Conservation (phyloP, 2,888 invertebrate species). For the Oscheius onirici region DNA sequence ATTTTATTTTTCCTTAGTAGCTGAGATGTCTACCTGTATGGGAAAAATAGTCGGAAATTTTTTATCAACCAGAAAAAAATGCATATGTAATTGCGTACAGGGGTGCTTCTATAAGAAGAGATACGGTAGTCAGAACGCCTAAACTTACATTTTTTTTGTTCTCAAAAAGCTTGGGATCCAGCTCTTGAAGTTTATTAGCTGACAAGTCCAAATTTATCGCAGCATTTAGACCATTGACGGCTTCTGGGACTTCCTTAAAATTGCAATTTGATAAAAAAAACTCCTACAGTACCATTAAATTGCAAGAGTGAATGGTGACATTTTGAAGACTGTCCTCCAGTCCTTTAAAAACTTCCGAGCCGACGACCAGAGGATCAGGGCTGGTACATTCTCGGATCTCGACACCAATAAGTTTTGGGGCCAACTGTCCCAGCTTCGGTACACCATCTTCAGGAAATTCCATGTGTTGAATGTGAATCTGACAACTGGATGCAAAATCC, state of each 20-base stretch:
- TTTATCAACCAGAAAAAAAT: no score
- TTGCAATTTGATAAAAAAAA: background rate
- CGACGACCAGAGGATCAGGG: conserved; percentile 40
- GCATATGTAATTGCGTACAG: no score
- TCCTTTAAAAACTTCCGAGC: conserved; percentile 41
- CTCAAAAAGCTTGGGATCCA: conserved; percentile 38
- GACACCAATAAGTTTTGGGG: conserved; percentile 44
- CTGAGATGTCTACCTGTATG: no score
- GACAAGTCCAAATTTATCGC: conserved; percentile 37
- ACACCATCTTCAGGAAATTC: conserved; percentile 48
- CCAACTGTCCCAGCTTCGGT: conserved; percentile 43
- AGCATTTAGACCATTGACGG: conserved; percentile 35
- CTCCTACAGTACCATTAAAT: conserved; percentile 42
- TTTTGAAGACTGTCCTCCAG: conserved; percentile 47
- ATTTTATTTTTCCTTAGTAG: no score
- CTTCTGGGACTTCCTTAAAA: conserved; percentile 43
- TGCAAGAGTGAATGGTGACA: conserved; percentile 63
- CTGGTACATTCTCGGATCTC: conserved; percentile 55
- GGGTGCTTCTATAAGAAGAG: no score
- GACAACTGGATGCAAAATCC: conserved; percentile 11
- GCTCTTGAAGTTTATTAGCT: conserved; percentile 44
- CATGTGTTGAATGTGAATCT: conserved; percentile 61
- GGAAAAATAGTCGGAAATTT: no score
- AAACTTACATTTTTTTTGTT: conserved; percentile 35
- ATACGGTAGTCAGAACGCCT: no score